Evolutionary conservation across 2,113 vertebrate genomes (phyloP).

Genomic region (Scortum barcoo): DNA sequence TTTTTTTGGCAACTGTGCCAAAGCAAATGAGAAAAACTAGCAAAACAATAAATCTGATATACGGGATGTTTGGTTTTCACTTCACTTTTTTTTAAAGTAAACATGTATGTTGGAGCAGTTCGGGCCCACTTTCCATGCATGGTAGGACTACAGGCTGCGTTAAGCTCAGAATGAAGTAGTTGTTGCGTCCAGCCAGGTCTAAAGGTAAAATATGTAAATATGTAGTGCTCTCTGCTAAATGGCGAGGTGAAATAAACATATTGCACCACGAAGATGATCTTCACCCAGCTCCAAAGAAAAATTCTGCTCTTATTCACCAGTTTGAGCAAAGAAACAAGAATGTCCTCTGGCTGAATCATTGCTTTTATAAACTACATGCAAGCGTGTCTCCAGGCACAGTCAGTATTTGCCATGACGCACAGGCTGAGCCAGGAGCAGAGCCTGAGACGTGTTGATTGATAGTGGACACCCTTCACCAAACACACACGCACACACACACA

Average conservation of each 20-base stretch:
- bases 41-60: too few species aligned
- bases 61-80: neutral
- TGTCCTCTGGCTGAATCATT: constrained; percentile 1
- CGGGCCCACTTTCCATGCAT: neutral
- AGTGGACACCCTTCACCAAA: constrained; percentile 17
- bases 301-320: neutral
- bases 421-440: constrained; percentile 35
- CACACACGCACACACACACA: constrained; percentile 35
- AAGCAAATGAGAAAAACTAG: too few species aligned
- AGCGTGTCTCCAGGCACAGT: neutral
- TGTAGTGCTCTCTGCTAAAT: too few species aligned
- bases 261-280: too few species aligned
- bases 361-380: constrained; percentile 13
- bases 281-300: neutral
- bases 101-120: neutral
- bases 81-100: neutral
- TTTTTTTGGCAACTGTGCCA: too few species aligned
- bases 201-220: too few species aligned
- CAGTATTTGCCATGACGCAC: constrained; percentile 27
- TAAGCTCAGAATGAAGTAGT: neutral
- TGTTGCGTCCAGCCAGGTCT: neutral
- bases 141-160: neutral
- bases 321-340: neutral
- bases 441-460: constrained; percentile 61
- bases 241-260: too few species aligned